phyloP scores from a whole-genome alignment of 2,888 invertebrate genomes.

The Cerceris rybyensis region DNA sequence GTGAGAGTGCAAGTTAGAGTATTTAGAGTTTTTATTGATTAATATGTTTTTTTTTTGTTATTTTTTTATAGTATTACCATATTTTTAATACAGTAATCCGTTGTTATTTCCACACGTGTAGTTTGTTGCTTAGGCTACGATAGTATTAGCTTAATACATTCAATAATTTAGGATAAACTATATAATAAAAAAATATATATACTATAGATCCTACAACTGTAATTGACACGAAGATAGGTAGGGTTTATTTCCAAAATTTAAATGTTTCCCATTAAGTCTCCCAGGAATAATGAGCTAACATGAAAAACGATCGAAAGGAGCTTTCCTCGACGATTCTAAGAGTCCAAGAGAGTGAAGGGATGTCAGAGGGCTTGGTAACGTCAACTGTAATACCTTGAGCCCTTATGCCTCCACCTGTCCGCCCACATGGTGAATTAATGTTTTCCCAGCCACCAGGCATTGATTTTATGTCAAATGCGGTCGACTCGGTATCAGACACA shows the following conservation, averaged over 20 bases:
- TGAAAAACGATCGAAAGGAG: slow-evolving; percentile 11
- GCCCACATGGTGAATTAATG: slow-evolving; percentile 50
- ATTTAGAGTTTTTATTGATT: too few relatives aligned
- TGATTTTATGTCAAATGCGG: slow-evolving; percentile 53
- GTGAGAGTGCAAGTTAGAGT: too few relatives aligned
- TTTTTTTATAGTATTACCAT: too few relatives aligned
- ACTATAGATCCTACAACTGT: too few relatives aligned
- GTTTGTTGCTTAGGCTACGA: too few relatives aligned
- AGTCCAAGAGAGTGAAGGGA: neutral
- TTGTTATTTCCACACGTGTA: too few relatives aligned
- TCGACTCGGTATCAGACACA: slow-evolving; percentile 1
- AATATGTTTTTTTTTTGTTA: too few relatives aligned
- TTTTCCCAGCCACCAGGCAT: slow-evolving; percentile 41
- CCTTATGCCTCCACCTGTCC: slow-evolving; percentile 37
- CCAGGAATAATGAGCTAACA: slow-evolving; percentile 25
- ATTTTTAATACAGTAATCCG: too few relatives aligned
- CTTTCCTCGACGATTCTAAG: neutral
- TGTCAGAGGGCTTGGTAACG: slow-evolving; percentile 9
- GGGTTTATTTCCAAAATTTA: slow-evolving; percentile 9
- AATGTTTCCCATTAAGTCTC: slow-evolving; percentile 3
- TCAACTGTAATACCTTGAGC: slow-evolving; percentile 40
- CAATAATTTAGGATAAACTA: too few relatives aligned
- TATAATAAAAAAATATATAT: too few relatives aligned
- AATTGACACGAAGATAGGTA: too few relatives aligned
- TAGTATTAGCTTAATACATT: too few relatives aligned